Base-by-base conservation (phyloP, 2,888 invertebrate species). In the Bimastos eiseni region DNA sequence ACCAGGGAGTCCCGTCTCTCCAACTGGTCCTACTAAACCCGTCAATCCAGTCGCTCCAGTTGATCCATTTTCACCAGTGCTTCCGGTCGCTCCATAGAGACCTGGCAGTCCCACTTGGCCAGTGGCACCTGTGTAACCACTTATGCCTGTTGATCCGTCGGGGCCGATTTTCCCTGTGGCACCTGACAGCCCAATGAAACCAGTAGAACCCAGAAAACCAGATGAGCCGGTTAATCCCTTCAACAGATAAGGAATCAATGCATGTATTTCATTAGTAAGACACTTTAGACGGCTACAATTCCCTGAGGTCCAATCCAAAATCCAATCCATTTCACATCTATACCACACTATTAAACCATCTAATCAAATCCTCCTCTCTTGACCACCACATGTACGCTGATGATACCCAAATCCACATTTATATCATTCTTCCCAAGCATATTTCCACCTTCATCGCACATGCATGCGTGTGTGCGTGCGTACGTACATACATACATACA, bases 1-100 rank as follows among this genome's bases (percentile, higher is more conserved):
- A n/a, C 90, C 90, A 30, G 90, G 90, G 19, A 37, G 83, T 34
- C 90, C 90, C 1, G 21, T 38, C 33, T 37, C 36, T 36, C 90
- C 90, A 83, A 37, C 37, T 5, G 30, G 41, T 19, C 90, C 90
- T 36, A 8, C 21, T 24, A 49, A 19, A 83, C 91, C 91, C 1
- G n/a, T 30, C 11, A 33, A 41, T 13, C 90, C 90, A 37, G 38
- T 37, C 8, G 38, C 30, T 37, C 90, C 90, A 33, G 30, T 90
- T 21, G 37, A 38, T 11, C 90, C 90, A 33, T n/a, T 86, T 36
- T 24, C 36, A 33, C 90, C 90, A 37, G 5, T 0, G 33, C 36
- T 55, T 55, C 89, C 89, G 19, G 34, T 91, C 15, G 83, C 33
- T 13, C 91, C 91, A 24, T 13, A 19, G 17, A 5, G 21, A 21